Conservation (phyloP, 2,888 invertebrate genomes). For the Stenichneumon culpator region DNA sequence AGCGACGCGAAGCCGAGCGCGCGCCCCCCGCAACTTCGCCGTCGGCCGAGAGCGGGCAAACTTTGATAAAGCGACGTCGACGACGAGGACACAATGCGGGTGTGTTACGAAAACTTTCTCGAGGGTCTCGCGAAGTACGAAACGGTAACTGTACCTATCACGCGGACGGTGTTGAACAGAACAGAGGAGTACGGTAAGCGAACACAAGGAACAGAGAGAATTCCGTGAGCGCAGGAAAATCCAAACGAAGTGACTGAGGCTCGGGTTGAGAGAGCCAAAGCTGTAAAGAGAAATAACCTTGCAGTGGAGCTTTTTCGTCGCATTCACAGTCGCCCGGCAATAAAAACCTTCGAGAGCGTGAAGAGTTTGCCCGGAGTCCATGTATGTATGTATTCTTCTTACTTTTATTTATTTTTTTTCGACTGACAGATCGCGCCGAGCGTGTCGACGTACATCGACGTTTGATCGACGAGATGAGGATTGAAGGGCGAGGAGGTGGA, state of each 20-base stretch:
- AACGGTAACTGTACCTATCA: neutral
- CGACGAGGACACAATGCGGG: slow-evolving; percentile 43
- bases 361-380: slow-evolving; percentile 21
- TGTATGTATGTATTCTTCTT: neutral
- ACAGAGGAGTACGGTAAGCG: neutral
- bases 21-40: slow-evolving; percentile 23
- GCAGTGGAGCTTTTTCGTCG: slow-evolving; percentile 23
- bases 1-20: slow-evolving; percentile 19
- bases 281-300: slow-evolving; percentile 9
- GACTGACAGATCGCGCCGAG: neutral
- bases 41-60: slow-evolving; percentile 50
- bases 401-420: slow-evolving; percentile 32
- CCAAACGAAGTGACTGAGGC: neutral
- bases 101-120: slow-evolving; percentile 57
- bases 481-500: slow-evolving; percentile 25
- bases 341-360: slow-evolving; percentile 26
- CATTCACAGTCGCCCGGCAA: slow-evolving; percentile 16
- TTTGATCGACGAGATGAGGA: slow-evolving; percentile 60
- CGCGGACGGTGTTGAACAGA: neutral
- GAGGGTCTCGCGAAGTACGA: neutral
- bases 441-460: slow-evolving; percentile 52
- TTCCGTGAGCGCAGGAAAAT: neutral
- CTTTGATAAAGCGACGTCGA: slow-evolving; percentile 50
- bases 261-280: neutral
- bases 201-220: slow-evolving; percentile 10